These are phyloP conservation scores for Carduelis carduelis DNA, from an alignment of 2,797 vertebrate species.

Conservation along the genomic window DNA sequence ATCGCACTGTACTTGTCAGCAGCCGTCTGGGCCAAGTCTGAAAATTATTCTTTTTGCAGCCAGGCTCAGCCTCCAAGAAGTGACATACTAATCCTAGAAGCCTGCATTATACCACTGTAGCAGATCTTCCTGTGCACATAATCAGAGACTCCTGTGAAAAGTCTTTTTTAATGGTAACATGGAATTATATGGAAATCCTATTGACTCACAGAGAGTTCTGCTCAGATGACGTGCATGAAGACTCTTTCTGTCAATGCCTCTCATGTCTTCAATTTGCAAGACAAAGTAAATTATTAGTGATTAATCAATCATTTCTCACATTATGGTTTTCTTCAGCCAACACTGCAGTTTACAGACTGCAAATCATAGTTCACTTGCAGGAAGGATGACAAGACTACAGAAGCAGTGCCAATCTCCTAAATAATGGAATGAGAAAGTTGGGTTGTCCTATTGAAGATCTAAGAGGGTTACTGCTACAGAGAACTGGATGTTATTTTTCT, in stretches of 20 bases:
- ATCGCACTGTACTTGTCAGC: background rate
- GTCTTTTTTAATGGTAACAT: background rate
- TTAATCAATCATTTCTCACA: background rate
- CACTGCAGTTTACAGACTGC: background rate
- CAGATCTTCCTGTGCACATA: background rate
- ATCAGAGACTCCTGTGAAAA: background rate
- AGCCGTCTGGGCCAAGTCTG: background rate
- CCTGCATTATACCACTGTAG: background rate
- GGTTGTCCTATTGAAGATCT: background rate
- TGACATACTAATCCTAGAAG: background rate
- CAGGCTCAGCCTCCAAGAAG: background rate
- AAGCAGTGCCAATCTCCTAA: background rate
- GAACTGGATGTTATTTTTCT: background rate
- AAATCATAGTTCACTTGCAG: background rate
- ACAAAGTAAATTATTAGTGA: background rate
- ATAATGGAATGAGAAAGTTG: background rate
- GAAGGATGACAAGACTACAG: background rate
- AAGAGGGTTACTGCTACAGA: background rate
- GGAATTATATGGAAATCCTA: background rate
- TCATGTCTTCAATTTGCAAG: background rate
- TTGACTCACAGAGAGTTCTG: background rate
- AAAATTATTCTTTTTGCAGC: background rate
- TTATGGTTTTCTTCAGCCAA: background rate
- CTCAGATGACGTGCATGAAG: fast-evolving
- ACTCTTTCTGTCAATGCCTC: background rate